Evolutionary conservation across 2,888 invertebrate genomes (phyloP).

Genomic region (Listrodromus nycthemerus): DNA sequence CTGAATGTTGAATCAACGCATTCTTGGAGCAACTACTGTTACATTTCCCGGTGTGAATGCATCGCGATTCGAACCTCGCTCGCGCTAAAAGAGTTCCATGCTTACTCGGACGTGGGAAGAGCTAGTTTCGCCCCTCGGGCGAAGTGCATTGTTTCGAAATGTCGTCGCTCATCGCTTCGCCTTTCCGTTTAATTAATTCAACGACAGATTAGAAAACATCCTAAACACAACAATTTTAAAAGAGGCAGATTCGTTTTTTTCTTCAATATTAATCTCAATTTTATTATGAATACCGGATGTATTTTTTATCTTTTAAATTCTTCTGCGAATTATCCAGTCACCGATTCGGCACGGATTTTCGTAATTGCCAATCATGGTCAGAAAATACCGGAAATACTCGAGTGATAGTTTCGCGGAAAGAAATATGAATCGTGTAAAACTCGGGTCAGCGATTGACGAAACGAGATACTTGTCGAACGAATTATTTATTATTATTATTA

Average conservation of each 20-base stretch:
- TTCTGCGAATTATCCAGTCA: not conserved
- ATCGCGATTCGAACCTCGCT: constrained; percentile 14
- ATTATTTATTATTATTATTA: not conserved
- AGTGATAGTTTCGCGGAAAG: not conserved
- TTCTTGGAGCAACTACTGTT: constrained; percentile 56
- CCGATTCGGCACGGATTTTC: not conserved
- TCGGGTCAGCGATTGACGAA: not conserved
- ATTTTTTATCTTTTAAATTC: not conserved
- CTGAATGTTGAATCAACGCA: constrained; percentile 41
- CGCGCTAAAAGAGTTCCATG: constrained; percentile 39
- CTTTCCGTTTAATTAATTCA: not conserved
- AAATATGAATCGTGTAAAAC: constrained; percentile 10
- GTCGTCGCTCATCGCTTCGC: not conserved
- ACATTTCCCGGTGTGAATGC: constrained; percentile 54
- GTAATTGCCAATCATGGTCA: not conserved
- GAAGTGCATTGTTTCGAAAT: constrained; percentile 39
- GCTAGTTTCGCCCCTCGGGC: constrained; percentile 30
- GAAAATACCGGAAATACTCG: not conserved
- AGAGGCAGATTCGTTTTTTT: not conserved
- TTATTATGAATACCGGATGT: not conserved
- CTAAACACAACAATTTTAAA: not conserved
- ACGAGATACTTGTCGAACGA: not conserved
- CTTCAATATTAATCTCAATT: not conserved
- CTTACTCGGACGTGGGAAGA: constrained; percentile 62
- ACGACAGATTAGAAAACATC: not conserved